These are phyloP conservation scores for Mus musculus DNA, from an alignment of 2,113 vertebrate species.

Conservation along the genomic window DNA sequence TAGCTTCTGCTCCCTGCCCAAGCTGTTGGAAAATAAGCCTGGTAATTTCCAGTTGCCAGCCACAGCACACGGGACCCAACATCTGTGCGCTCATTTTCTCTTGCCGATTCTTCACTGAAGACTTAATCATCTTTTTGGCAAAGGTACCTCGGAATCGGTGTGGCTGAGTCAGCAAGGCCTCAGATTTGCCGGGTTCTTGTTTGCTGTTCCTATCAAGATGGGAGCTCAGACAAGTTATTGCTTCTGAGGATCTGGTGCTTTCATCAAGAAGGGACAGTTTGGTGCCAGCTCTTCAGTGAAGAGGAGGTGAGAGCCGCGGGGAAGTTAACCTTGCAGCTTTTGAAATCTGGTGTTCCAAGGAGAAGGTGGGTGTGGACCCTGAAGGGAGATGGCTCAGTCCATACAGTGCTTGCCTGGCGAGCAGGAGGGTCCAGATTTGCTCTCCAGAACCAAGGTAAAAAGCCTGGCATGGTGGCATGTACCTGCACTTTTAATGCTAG, in stretches of 20 bases:
- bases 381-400: neutral
- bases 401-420: neutral
- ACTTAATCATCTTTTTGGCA: slow-evolving; percentile 75
- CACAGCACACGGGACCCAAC: neutral
- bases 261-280: slow-evolving; percentile 39
- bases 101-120: slow-evolving; percentile 69
- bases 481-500: neutral
- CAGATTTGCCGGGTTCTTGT: slow-evolving; percentile 58
- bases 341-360: slow-evolving; percentile 27
- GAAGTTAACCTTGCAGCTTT: neutral
- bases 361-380: neutral
- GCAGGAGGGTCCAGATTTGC: neutral
- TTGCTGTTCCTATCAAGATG: slow-evolving; percentile 75
- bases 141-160: slow-evolving; percentile 72
- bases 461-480: neutral
- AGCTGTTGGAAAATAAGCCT: slow-evolving; percentile 53
- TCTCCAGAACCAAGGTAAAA: neutral
- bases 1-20: slow-evolving; percentile 36
- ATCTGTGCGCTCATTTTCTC: slow-evolving; percentile 50
- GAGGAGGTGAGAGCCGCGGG: slow-evolving; percentile 55
- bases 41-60: slow-evolving; percentile 48
- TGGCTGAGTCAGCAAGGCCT: slow-evolving; percentile 76
- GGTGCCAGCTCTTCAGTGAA: slow-evolving; percentile 62
- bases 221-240: slow-evolving; percentile 70
- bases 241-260: slow-evolving; percentile 62